Conservation (phyloP, 1,140 invertebrate genomes). For the Scaptomyza montana region DNA sequence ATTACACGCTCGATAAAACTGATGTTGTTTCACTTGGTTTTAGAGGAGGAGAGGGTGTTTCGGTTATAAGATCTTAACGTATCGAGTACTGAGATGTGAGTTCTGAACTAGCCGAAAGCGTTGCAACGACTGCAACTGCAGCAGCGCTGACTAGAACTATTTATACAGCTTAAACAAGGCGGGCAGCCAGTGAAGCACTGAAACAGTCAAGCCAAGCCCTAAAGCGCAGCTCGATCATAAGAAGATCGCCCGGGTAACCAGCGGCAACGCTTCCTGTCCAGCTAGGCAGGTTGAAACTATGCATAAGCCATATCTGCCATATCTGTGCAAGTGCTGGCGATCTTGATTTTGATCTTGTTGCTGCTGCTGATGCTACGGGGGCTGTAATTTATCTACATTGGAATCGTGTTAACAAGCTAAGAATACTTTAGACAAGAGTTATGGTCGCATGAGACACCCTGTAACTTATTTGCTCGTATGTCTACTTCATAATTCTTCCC, state of each 20-base stretch:
- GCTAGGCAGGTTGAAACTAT: not conserved
- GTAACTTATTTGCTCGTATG: too few species aligned
- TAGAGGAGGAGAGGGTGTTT: conserved; percentile 15
- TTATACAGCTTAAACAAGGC: conserved; percentile 48
- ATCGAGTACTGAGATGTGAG: not conserved
- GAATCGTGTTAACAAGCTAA: conserved; percentile 64
- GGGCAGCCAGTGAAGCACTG: not conserved
- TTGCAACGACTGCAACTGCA: conserved; percentile 66
- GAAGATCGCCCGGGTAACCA: conserved; percentile 56
- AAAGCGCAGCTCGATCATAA: conserved; percentile 69
- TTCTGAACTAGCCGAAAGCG: conserved; percentile 47
- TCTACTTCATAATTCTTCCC: too few species aligned
- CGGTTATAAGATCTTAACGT: conserved; percentile 19
- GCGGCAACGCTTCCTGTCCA: conserved; percentile 63
- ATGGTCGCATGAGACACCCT: not conserved
- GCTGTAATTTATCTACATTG: conserved; percentile 71
- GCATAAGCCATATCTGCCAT: conserved; percentile 11
- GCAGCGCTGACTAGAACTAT: conserved; percentile 43
- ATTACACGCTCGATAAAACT: conserved; percentile 80
- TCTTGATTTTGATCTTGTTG: conserved; percentile 60
- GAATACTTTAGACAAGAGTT: not conserved
- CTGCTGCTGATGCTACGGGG: conserved; percentile 19
- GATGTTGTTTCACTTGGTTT: conserved; percentile 55
- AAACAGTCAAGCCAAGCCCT: conserved; percentile 44
- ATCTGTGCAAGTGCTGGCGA: conserved; percentile 29